A percentile compares a stretch with the other conserved stretches of the same genome.
Evolutionary conservation across 2,797 vertebrate genomes (phyloP).

Genomic region (Saxicola maurus): DNA sequence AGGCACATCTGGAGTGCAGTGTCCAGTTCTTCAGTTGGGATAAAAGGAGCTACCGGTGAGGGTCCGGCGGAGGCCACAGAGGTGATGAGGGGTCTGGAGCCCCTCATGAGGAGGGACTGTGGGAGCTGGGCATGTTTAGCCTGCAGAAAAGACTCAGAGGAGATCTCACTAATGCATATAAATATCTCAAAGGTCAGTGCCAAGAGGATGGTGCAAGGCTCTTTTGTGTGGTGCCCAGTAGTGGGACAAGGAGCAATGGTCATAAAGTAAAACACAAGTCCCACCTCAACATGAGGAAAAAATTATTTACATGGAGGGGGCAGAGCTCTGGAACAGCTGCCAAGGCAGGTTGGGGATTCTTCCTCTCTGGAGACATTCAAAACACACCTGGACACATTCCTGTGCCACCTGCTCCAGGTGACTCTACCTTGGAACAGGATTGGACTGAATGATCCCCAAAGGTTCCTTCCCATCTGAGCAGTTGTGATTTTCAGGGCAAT

Average conservation of each 20-base stretch:
- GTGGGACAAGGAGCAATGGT: too few species aligned
- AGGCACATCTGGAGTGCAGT: not conserved
- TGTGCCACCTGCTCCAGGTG: not conserved
- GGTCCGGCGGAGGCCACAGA: not conserved
- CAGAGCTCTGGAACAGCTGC: not conserved
- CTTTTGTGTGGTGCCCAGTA: not conserved
- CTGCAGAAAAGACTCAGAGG: not conserved
- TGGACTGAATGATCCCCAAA: not conserved
- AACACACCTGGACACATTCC: rapidly evolving
- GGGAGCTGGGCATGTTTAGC: not conserved
- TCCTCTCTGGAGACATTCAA: not conserved
- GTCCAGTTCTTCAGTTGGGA: not conserved
- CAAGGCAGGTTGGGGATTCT: not conserved
- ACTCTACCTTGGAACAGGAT: not conserved
- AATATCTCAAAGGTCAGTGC: not conserved
- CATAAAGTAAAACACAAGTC: not conserved
- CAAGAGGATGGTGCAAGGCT: too few species aligned
- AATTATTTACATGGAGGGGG: rapidly evolving
- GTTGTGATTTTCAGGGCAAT: not conserved
- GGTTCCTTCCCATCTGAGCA: not conserved
- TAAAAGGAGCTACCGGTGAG: not conserved
- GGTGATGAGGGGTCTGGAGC: not conserved
- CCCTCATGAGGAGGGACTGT: not conserved
- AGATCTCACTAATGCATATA: too few species aligned
- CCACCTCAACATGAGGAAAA: not conserved